phyloP scores from a whole-genome alignment of 2,113 vertebrate genomes.

The Cottus gobio region DNA sequence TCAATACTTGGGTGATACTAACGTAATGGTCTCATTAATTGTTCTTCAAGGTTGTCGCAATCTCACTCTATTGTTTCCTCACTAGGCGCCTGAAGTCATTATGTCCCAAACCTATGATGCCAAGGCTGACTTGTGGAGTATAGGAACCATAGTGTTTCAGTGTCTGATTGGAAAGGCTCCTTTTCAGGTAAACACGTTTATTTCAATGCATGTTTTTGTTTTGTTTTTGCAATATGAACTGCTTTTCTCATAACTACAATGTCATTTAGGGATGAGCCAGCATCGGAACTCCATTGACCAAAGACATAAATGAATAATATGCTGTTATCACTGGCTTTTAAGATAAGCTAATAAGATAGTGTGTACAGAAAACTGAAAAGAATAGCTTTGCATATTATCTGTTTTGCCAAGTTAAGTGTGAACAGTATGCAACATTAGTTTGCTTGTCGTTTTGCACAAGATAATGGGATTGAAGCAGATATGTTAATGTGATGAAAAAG shows the following conservation, averaged over 20 bases:
- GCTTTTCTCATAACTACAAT: background rate
- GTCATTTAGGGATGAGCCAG: background rate
- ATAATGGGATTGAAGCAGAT: background rate
- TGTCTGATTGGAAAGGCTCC: constrained; percentile 97
- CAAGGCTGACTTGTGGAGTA: constrained; percentile 98
- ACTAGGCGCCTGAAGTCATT: constrained; percentile 96
- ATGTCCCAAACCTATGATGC: constrained; percentile 98
- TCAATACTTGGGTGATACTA: background rate
- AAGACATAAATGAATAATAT: background rate
- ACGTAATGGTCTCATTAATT: background rate
- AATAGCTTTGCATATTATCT: too few species aligned
- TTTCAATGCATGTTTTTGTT: background rate
- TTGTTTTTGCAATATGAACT: background rate
- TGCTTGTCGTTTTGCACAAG: background rate
- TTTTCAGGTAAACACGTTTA: constrained; percentile 88
- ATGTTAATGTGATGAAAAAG: background rate
- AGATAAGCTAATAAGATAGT: background rate
- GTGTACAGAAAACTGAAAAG: background rate
- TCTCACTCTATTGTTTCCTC: background rate
- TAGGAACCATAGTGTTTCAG: constrained; percentile 98
- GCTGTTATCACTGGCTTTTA: background rate
- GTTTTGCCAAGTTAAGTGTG: background rate
- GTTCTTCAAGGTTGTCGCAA: background rate
- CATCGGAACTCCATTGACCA: background rate
- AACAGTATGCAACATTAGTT: background rate